Base-by-base conservation (phyloP, 2,113 vertebrate species). In the Apodemus sylvaticus region DNA sequence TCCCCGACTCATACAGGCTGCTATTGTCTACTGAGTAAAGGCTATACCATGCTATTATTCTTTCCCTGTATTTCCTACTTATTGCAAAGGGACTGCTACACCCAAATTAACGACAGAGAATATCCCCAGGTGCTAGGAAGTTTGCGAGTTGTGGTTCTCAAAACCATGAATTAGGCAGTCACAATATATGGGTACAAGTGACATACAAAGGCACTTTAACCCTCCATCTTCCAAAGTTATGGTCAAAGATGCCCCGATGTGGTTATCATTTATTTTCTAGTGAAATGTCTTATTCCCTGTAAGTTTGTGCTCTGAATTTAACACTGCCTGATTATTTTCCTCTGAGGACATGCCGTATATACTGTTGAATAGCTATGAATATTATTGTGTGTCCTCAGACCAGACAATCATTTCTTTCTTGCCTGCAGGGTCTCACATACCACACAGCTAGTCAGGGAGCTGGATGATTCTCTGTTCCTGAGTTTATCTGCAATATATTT, bases 191-290 rank as follows among this genome's bases (percentile, higher is more conserved):
- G 78, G 68, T 89, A 86, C 94, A 92, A 98, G 90, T 90, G 93
- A 96, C 86, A 94, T 90, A 62, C 3, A 0, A 96, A 96, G 64
- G 78, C 96, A 97, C 95, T 97, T 98, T 98, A 98, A 97, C 86
- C 97, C 93, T 97, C 79, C 82, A 0, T 96, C 89, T 98, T 97
- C 92, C 95, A 95, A 96, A 97, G 88, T 96, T 96, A 95, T 93
- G 89, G 91, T 96, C 89, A 94, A 82, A 9, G 53, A 95, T 83
- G 70, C 0, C 0, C 95, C 95, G 85, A 24, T 94, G 92, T 86
- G 60, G 74, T 96, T 97, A 94, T 97, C 94, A 95, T 95, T 97
- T 97, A 97, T 94, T 95, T 96, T 94, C 78, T 96, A n/a, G 92
- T 95, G 96, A 86, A 83, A 95, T 94, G 89, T 96, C 66, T 97